phyloP scores from a whole-genome alignment of 2,888 invertebrate genomes.

The Doris montereyensis region DNA sequence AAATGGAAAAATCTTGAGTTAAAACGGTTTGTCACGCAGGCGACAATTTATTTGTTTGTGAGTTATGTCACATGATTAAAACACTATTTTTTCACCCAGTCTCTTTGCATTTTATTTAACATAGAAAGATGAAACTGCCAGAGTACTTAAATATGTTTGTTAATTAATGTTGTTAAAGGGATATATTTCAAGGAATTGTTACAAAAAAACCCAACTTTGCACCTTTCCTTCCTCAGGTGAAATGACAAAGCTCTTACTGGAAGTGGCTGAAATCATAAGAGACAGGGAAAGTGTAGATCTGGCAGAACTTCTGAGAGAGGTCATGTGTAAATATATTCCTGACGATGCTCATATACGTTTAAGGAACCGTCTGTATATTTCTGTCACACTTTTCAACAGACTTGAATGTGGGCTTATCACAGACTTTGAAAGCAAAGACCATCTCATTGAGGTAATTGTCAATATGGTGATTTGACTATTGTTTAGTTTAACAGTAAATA shows the following conservation, averaged over 20 bases:
- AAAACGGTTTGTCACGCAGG: too few species aligned
- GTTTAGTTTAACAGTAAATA: neutral
- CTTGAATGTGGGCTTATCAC: slow-evolving; percentile 37
- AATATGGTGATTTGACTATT: neutral
- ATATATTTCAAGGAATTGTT: too few species aligned
- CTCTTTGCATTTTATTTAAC: too few species aligned
- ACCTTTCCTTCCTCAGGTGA: too few species aligned
- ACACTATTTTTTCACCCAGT: too few species aligned
- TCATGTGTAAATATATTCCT: slow-evolving; percentile 32
- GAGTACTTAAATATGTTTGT: too few species aligned
- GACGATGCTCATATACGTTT: slow-evolving; percentile 39
- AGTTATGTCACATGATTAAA: too few species aligned
- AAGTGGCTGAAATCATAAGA: slow-evolving; percentile 29
- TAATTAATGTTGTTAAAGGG: neutral
- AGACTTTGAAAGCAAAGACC: slow-evolving; percentile 38
- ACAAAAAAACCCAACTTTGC: too few species aligned
- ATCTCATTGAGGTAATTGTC: slow-evolving; percentile 37
- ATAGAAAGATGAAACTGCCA: too few species aligned
- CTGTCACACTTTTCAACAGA: slow-evolving; percentile 32
- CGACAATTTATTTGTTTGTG: too few species aligned
- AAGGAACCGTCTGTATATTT: slow-evolving; percentile 36
- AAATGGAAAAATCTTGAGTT: too few species aligned
- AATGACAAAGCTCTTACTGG: slow-evolving; percentile 32
- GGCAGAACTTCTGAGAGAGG: slow-evolving; percentile 18
- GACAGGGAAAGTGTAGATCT: slow-evolving; percentile 36